phyloP scores from a whole-genome alignment of 1,140 invertebrate species.

The Drosophila bifasciata region DNA sequence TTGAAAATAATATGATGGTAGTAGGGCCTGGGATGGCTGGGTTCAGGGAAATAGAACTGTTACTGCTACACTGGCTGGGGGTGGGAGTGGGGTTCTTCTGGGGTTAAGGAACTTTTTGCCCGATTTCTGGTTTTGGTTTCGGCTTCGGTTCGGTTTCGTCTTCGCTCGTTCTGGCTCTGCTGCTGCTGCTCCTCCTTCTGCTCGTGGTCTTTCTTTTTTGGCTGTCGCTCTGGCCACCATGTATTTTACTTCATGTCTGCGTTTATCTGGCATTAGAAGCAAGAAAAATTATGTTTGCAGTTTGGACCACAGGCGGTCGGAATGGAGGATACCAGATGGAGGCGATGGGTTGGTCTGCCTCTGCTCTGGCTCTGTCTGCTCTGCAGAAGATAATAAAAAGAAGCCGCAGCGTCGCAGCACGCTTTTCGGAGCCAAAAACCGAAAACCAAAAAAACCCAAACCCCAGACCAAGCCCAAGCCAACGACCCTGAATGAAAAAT shows the following conservation, averaged over 20 bases:
- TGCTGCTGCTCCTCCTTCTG: too few relatives aligned
- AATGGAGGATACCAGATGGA: neutral
- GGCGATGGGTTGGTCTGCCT: neutral
- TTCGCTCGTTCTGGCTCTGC: constrained; percentile 8
- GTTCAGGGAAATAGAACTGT: neutral
- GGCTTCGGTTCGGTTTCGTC: constrained; percentile 20
- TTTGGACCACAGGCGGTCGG: constrained; percentile 20
- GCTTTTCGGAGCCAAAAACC: neutral
- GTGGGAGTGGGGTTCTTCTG: too few relatives aligned
- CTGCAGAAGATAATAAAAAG: constrained; percentile 52
- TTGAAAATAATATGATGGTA: constrained; percentile 72
- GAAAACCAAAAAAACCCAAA: constrained; percentile 39
- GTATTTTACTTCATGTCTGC: constrained; percentile 63
- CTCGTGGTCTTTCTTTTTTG: constrained; percentile 1
- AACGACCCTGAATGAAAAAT: constrained; percentile 70
- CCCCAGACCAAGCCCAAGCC: constrained; percentile 28
- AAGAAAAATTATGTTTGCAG: constrained; percentile 75
- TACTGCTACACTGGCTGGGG: constrained; percentile 13
- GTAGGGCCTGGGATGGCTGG: neutral
- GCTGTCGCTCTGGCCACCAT: constrained; percentile 32
- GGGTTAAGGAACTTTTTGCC: constrained; percentile 71
- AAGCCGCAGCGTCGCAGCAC: neutral
- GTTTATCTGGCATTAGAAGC: constrained; percentile 72
- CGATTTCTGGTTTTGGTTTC: too few relatives aligned
- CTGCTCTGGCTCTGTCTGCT: constrained; percentile 10